Conservation (phyloP, 2,797 vertebrate genomes). For the Myotis myotis region DNA sequence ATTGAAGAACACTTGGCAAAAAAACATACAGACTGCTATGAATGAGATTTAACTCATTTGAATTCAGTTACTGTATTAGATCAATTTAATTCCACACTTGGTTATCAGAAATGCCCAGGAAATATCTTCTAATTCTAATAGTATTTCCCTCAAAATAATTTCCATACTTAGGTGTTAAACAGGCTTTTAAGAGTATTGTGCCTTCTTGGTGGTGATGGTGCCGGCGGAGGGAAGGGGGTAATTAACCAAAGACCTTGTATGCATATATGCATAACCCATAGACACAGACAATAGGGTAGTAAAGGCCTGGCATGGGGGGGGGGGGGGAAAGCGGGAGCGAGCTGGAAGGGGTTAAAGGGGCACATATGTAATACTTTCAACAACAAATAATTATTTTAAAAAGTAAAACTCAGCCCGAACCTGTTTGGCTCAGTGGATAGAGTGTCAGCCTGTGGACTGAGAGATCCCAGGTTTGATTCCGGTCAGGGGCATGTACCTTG, state of each 20-base stretch:
- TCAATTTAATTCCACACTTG: conserved; percentile 72
- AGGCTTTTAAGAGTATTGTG: conserved; percentile 76
- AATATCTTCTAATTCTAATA: conserved; percentile 81
- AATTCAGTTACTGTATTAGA: conserved; percentile 78
- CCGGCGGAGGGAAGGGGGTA: accelerated
- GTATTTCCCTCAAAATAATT: conserved; percentile 80
- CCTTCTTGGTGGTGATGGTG: conserved; percentile 43
- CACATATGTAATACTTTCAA: no score
- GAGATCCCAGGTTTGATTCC: no score
- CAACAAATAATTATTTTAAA: no score
- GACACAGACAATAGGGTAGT: no score
- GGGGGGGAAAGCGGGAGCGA: no score
- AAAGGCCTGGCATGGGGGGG: no score
- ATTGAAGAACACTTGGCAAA: conserved; percentile 79
- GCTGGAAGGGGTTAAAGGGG: no score
- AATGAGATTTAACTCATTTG: conserved; percentile 81
- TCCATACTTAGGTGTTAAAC: conserved; percentile 79
- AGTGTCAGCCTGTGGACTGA: no score
- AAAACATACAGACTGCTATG: conserved; percentile 75
- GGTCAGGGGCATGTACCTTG: no score
- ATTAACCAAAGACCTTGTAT: no score
- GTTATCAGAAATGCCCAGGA: conserved; percentile 74
- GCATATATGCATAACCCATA: no score
- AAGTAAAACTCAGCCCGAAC: conserved; percentile 49
- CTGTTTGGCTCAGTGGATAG: no score